These are phyloP conservation scores for Episyrphus balteatus DNA, from an alignment of 1,140 invertebrate genomes.

Conservation along the genomic window DNA sequence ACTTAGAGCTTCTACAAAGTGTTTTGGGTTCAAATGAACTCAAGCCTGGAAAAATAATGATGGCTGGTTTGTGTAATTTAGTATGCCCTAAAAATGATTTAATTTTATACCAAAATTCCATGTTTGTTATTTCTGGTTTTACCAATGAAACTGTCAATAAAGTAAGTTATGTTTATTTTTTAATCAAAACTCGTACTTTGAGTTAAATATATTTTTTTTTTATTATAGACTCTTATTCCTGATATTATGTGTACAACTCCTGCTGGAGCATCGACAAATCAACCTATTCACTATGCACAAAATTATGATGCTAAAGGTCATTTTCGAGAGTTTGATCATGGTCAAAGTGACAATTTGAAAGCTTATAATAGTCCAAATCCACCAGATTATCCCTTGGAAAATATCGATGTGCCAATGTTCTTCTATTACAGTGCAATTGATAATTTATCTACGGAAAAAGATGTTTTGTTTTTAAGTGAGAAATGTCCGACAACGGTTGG, in stretches of 20 bases:
- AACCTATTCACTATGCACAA: slow-evolving; percentile 40
- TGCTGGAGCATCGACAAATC: slow-evolving; percentile 41
- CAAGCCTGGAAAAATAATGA: slow-evolving; percentile 22
- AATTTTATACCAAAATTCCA: no score
- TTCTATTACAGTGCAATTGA: slow-evolving; percentile 53
- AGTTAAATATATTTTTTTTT: background rate
- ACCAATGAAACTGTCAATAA: slow-evolving; percentile 20
- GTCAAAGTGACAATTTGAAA: slow-evolving; percentile 32
- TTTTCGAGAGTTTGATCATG: slow-evolving; percentile 39
- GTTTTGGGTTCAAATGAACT: slow-evolving; percentile 23
- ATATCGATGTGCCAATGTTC: slow-evolving; percentile 46
- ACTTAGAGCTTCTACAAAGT: slow-evolving; percentile 10
- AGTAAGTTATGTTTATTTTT: slow-evolving; percentile 9
- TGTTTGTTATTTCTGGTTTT: slow-evolving; percentile 19
- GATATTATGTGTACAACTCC: slow-evolving; percentile 26
- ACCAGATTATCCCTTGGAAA: slow-evolving; percentile 42
- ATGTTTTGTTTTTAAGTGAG: slow-evolving; percentile 27
- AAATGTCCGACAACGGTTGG: no score
- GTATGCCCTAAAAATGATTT: slow-evolving; percentile 21
- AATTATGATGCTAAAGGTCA: slow-evolving; percentile 33
- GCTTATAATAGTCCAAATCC: slow-evolving; percentile 38
- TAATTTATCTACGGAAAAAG: slow-evolving; percentile 41
- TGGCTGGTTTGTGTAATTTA: no score
- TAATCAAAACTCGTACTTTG: background rate
- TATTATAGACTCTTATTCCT: slow-evolving; percentile 17